Conservation (phyloP, 1,140 invertebrate genomes). For the Palaemon carinicauda region DNA sequence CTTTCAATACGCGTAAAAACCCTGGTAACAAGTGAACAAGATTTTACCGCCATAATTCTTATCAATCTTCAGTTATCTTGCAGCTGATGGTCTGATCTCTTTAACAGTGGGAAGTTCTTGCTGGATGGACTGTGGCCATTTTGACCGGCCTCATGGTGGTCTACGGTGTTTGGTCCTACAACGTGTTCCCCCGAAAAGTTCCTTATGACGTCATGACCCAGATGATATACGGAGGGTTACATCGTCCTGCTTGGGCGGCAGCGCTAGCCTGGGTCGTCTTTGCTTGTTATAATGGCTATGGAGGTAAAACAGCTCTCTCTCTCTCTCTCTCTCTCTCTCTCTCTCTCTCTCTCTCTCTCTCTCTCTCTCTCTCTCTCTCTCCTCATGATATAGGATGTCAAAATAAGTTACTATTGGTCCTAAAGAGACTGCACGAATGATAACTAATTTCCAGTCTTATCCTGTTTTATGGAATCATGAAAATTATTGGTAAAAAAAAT, state of each 20-base stretch:
- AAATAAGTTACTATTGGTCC: no score
- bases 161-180: conserved; percentile 28
- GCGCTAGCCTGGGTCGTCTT: conserved; percentile 24
- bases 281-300: conserved; percentile 33
- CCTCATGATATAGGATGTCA: no score
- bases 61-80: neutral
- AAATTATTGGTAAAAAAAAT: no score
- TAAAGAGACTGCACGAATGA: no score
- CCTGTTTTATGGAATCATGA: no score
- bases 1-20: no score
- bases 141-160: conserved; percentile 15
- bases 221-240: conserved; percentile 3
- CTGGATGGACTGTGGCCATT: conserved; percentile 7
- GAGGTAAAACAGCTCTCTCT: neutral
- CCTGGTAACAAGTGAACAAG: no score
- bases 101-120: neutral
- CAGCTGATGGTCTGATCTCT: neutral
- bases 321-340: neutral
- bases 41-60: no score
- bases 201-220: conserved; percentile 28
- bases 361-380: neutral
- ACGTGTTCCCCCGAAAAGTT: neutral
- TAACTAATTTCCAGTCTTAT: no score
- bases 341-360: neutral
- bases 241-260: conserved; percentile 18